Evolutionary conservation across 2,888 invertebrate genomes (phyloP).

Genomic region (Eupithecia vulgata): DNA sequence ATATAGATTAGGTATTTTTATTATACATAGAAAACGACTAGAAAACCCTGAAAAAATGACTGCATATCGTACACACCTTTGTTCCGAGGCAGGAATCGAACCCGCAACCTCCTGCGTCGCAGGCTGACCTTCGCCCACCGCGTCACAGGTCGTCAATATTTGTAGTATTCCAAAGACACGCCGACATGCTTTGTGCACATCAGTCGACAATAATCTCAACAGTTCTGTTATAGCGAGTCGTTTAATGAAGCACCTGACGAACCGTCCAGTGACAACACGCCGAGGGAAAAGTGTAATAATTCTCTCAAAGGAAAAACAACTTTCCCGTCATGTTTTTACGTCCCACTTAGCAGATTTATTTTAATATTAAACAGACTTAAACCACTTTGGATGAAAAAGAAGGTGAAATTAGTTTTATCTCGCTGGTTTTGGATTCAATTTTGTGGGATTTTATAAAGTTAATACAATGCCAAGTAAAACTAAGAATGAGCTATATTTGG

Average conservation of each 20-base stretch:
- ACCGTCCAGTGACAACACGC: background rate
- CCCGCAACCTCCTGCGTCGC: too few species aligned
- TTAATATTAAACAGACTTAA: slow-evolving; percentile 11
- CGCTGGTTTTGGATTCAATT: slow-evolving; percentile 10
- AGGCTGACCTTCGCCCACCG: too few species aligned
- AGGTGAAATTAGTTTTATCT: slow-evolving; percentile 1
- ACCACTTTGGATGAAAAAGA: slow-evolving; percentile 7
- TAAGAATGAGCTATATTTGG: background rate
- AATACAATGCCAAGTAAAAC: background rate
- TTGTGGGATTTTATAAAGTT: slow-evolving; percentile 1
- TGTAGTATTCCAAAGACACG: too few species aligned
- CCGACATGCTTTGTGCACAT: background rate
- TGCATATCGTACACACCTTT: too few species aligned
- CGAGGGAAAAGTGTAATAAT: background rate
- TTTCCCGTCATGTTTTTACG: slow-evolving; percentile 27
- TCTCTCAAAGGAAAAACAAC: background rate
- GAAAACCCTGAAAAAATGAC: too few species aligned
- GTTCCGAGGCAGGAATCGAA: too few species aligned
- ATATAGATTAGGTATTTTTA: too few species aligned
- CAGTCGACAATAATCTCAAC: background rate
- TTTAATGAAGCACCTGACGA: background rate
- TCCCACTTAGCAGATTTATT: slow-evolving; percentile 25
- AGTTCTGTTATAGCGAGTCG: background rate
- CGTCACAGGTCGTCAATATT: too few species aligned
- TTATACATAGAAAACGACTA: too few species aligned